Evolutionary conservation across 1,140 invertebrate species (phyloP), one percentile per base, ranked within the genome.

Genomic region (Planococcus citri): DNA sequence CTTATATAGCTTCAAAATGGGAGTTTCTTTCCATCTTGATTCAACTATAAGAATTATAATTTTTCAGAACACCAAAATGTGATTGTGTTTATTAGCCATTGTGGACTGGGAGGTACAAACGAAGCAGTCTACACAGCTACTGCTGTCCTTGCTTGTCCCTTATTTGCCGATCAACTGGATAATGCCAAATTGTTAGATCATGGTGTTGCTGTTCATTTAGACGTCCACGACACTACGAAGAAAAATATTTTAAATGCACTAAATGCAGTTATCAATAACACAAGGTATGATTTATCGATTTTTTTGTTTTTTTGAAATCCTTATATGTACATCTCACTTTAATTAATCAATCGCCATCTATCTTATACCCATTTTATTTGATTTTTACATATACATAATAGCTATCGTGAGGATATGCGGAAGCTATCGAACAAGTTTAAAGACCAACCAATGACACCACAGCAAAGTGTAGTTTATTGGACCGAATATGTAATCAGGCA

Each of bases 121-220:
- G 89, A 91, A 78, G 83, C 87, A 2, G 77, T 89, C 14, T 85
- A 86, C 76, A 83, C 86, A 72, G 84, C 84, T 74, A 83, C 87
- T 10, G 88, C 88, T 1, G 79, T 89, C 4, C 77, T 90, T 21
- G 86, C 84, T 1, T 80, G 89, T 69, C 88, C 89, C 33, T 79
- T 89, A 25, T 83, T 86, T 37, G 81, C 80, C 14, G 86, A 88
- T 76, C 87, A 88, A 73, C 78, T 76, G 1, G 79, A 81, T 58
- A 87, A 86, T 72, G 77, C 83, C 14, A 68, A 69, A 0, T 61
- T 70, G 12, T 70, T 69, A 1, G 17, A 68, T 24, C 61, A 29
- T 8, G 71, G 71, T 17, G 27, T 64, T 12, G 71, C 71, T 17
- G 29, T 72, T 12, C 22, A 67, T 27, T 12, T 71, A 17, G 25